Base-by-base conservation (phyloP, 2,113 vertebrate species). In the Dicaeum eximium region DNA sequence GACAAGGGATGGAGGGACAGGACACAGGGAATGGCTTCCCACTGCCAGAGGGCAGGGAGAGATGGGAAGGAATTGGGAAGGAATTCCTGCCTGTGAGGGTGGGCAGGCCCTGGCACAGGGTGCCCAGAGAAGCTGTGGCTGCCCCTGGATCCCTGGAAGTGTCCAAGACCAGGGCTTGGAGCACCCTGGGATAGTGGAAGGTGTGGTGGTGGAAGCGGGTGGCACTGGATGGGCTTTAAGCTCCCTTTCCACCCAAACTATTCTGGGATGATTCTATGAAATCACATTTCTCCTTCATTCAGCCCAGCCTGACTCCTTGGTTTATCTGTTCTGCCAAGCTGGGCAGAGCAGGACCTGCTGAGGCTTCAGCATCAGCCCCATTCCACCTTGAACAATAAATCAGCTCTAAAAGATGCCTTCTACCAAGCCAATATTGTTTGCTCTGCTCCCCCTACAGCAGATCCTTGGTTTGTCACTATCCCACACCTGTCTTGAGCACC, bases 171-270 rank as follows among this genome's bases (percentile, higher is more conserved):
- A 56, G 66, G 57, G 25, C 50, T 88, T 5, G 25, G 14, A 80
- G 31, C 35, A 48, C 0, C 35, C 35, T 80, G 75, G 31, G 11
- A 3, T 0, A 10, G 18, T 57, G 42, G 75, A 0, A 48, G 8
- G 6, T 48, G 38, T 38, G 38, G 38, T 38, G 38, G 38, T 38
- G 12, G 38, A 38, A 38, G 38, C 9, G 6, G 24, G 6, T 37
- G 15, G 10, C 2, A 53, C 7, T 27, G 9, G 8, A n/a, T 69
- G 38, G 6, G 23, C 25, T 79, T 70, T 14, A 54, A 62, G n/a
- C 47, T 47, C 7, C 7, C 16, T 42, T 80, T 57, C 74, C 9
- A 62, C 16, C 16, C 30, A 56, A 48, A 56, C 35, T 20, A 12
- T 53, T 53, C 28, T 47, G 53, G 24, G 21, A 35, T 48, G 47